Conservation (phyloP, 2,888 invertebrate genomes). For the Melinaea menophilus region DNA sequence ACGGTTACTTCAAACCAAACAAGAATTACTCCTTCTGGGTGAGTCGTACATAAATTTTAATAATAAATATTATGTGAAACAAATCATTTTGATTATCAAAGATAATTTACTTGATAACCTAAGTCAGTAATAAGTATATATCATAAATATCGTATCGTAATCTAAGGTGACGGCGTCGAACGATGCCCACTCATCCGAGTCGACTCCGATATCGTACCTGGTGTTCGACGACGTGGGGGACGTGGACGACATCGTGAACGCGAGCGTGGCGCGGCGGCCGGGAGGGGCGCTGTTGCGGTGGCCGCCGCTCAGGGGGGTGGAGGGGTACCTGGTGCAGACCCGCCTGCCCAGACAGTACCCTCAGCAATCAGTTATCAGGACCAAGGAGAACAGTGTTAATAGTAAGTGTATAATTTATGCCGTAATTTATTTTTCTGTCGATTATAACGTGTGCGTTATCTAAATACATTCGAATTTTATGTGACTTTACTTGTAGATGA, state of each 20-base stretch:
- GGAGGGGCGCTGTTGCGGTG: slow-evolving; percentile 79
- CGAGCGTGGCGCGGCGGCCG: slow-evolving; percentile 69
- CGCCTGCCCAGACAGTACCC: slow-evolving; percentile 77
- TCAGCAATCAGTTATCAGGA: slow-evolving; percentile 57
- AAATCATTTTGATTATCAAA: not conserved
- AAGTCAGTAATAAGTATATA: not conserved
- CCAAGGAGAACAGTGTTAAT: slow-evolving; percentile 66
- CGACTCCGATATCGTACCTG: slow-evolving; percentile 78
- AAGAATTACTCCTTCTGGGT: slow-evolving; percentile 86
- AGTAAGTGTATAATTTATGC: slow-evolving; percentile 41
- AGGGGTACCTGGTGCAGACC: slow-evolving; percentile 78
- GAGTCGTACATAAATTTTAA: slow-evolving; percentile 38
- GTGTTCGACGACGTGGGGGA: slow-evolving; percentile 82
- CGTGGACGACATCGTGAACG: slow-evolving; percentile 78
- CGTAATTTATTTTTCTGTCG: too few relatives aligned
- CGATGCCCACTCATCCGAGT: slow-evolving; percentile 76
- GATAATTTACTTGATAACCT: not conserved
- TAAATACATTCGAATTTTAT: too few relatives aligned
- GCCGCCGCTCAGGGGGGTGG: slow-evolving; percentile 77
- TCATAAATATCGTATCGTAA: not conserved
- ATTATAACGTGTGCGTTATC: too few relatives aligned
- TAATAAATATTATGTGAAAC: not conserved
- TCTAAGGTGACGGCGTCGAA: slow-evolving; percentile 82
- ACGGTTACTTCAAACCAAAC: slow-evolving; percentile 74
- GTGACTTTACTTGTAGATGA: not conserved